Percentiles rank a stretch among this genome's conserved stretches.
Conservation (phyloP, 2,797 vertebrate species). For the Phaenicophaeus curvirostris region DNA sequence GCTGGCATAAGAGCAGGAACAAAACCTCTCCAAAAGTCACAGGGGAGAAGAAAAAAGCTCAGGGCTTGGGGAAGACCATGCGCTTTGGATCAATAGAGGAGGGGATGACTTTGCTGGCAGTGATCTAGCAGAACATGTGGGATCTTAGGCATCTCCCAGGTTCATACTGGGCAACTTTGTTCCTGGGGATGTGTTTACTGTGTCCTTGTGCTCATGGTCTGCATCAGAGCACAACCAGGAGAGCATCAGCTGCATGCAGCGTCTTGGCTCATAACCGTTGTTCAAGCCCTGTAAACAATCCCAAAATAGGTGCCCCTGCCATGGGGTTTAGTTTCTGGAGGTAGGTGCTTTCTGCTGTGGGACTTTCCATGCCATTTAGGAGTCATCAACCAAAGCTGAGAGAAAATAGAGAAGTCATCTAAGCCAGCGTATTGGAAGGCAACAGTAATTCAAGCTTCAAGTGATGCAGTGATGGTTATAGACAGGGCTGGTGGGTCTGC, state of each 20-base stretch:
- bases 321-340: background rate
- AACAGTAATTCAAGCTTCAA: background rate
- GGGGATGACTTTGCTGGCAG: background rate
- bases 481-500: background rate
- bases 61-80: background rate
- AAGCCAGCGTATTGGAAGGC: background rate
- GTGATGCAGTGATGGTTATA: background rate
- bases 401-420: background rate
- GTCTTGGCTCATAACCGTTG: background rate
- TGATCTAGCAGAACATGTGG: background rate
- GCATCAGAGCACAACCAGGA: background rate
- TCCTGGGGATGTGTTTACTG: background rate
- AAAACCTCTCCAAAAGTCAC: background rate
- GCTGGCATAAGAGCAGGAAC: background rate
- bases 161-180: background rate
- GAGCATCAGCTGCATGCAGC: background rate
- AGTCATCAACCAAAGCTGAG: background rate
- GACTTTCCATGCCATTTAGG: background rate
- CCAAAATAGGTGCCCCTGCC: background rate
- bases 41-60: background rate
- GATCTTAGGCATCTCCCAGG: background rate
- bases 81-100: rapidly evolving
- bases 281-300: background rate
- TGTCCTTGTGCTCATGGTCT: rapidly evolving
- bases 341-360: background rate